A percentile compares a stretch with the other conserved stretches of the same genome.
Evolutionary conservation across 2,113 vertebrate genomes (phyloP).

Genomic region (Camelus bactrianus): DNA sequence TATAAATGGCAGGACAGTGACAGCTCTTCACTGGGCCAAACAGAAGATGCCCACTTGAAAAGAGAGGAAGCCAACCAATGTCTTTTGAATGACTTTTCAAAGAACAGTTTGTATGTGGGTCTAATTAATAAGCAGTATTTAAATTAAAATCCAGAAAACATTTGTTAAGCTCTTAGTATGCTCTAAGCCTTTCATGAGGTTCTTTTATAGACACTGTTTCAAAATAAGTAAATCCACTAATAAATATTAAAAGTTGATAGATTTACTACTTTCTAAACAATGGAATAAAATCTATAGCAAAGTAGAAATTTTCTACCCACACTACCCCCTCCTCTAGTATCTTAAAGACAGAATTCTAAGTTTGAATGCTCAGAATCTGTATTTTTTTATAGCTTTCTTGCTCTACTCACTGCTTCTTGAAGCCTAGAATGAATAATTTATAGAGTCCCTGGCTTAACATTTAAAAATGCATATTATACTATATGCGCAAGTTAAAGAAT

Average conservation of each 20-base stretch:
- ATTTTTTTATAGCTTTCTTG: background rate
- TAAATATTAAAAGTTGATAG: constrained; percentile 5
- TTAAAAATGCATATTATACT: background rate
- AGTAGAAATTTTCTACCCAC: background rate
- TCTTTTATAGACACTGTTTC: background rate
- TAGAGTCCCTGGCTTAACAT: background rate
- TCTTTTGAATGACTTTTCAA: background rate
- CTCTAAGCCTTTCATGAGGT: background rate
- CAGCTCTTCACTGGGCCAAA: background rate
- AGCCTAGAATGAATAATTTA: background rate
- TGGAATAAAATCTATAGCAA: background rate
- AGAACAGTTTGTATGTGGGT: background rate
- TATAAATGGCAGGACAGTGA: background rate
- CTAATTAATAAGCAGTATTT: constrained; percentile 20
- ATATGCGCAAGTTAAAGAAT: background rate
- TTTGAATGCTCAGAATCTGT: background rate
- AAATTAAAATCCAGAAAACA: constrained; percentile 26
- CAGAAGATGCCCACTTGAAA: background rate
- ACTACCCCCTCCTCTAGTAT: background rate
- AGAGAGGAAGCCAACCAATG: background rate
- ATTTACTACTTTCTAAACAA: constrained; percentile 10
- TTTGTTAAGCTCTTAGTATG: background rate
- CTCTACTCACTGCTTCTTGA: background rate
- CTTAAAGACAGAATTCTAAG: background rate
- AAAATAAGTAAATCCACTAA: background rate